phyloP scores from a whole-genome alignment of 2,888 invertebrate genomes.

The Exocentrus adspersus region DNA sequence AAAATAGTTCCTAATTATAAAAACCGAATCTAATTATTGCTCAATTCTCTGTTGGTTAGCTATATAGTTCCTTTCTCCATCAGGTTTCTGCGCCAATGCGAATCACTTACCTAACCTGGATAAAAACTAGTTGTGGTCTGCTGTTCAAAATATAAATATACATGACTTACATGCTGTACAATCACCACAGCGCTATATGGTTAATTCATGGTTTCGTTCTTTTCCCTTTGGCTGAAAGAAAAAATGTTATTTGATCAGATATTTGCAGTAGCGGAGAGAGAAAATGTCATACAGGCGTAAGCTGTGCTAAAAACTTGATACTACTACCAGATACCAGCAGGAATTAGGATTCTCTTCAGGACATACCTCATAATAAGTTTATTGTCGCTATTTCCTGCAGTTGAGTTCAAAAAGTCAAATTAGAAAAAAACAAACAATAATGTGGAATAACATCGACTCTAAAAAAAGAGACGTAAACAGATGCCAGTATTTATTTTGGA shows the following conservation, averaged over 20 bases:
- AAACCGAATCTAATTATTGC: background rate
- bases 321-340: too few species aligned
- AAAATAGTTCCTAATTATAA: too few species aligned
- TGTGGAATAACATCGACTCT: too few species aligned
- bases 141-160: constrained; percentile 30
- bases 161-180: constrained; percentile 29
- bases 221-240: constrained; percentile 9
- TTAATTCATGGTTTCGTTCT: constrained; percentile 28
- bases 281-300: background rate
- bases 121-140: constrained; percentile 45
- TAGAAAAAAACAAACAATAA: too few species aligned
- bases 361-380: too few species aligned
- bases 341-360: too few species aligned
- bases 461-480: too few species aligned
- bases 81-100: constrained; percentile 22
- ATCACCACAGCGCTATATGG: constrained; percentile 28
- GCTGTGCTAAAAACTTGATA: too few species aligned
- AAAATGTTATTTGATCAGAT: constrained; percentile 25
- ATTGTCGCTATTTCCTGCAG: too few species aligned
- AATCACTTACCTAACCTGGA: constrained; percentile 44
- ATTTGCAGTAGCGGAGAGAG: constrained; percentile 13
- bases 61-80: background rate
- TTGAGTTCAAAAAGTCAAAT: too few species aligned
- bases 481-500: too few species aligned
- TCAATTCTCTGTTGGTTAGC: background rate